Evolutionary conservation across 1,140 invertebrate species (phyloP).

Genomic region (Bombus waltoni): DNA sequence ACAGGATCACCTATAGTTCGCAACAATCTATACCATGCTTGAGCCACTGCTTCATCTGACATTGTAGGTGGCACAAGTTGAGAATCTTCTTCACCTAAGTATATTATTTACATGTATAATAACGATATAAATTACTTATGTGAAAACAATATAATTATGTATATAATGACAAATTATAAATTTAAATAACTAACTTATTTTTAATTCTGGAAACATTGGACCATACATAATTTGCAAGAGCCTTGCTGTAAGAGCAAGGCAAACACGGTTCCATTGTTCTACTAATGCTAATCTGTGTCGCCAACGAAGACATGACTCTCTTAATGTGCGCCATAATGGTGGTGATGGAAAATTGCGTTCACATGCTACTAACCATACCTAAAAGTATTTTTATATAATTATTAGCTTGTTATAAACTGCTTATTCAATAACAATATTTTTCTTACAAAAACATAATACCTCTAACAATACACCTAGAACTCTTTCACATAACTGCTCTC

Average conservation of each 20-base stretch:
- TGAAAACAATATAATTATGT: too few species aligned
- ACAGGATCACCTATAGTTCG: constrained; percentile 97
- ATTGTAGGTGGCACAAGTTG: constrained; percentile 92
- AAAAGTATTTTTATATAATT: constrained; percentile 21
- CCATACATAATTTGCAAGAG: constrained; percentile 95
- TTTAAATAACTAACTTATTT: constrained; percentile 87
- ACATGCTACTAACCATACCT: constrained; percentile 96
- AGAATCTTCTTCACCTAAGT: constrained; percentile 91
- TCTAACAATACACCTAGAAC: constrained; percentile 97
- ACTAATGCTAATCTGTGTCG: constrained; percentile 95
- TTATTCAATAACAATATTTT: background rate
- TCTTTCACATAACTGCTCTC: constrained; percentile 96
- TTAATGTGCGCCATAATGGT: constrained; percentile 96
- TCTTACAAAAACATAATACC: constrained; percentile 73
- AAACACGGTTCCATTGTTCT: constrained; percentile 97
- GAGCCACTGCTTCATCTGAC: constrained; percentile 94
- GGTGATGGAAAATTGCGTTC: constrained; percentile 95
- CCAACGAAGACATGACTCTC: constrained; percentile 96
- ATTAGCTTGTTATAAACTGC: background rate
- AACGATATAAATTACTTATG: constrained; percentile 7
- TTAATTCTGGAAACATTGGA: constrained; percentile 92
- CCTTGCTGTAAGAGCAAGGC: constrained; percentile 92
- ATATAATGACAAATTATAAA: background rate
- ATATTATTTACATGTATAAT: constrained; percentile 16
- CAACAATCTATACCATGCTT: constrained; percentile 97